Conservation (phyloP, 1,140 invertebrate species). For the Drosophila seguyi region DNA sequence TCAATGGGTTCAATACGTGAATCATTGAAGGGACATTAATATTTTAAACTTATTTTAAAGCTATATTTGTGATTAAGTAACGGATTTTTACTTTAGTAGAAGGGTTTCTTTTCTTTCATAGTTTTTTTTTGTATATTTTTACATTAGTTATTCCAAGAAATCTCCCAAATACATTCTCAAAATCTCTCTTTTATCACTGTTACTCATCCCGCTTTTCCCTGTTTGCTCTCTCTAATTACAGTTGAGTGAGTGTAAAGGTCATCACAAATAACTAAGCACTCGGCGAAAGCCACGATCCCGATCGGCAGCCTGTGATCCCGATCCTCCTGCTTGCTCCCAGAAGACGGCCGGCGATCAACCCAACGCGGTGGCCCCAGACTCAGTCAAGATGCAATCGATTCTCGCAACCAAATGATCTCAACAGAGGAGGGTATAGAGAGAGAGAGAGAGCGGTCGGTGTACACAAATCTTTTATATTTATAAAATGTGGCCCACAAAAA, state of each 20-base stretch:
- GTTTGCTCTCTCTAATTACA: constrained; percentile 38
- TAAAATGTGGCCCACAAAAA: constrained; percentile 66
- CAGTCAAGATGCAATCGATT: constrained; percentile 66
- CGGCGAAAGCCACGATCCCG: constrained; percentile 18
- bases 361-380: constrained; percentile 7
- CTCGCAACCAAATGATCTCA: constrained; percentile 79
- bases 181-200: not conserved
- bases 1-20: too few species aligned
- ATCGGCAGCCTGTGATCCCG: constrained; percentile 1
- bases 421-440: constrained; percentile 12
- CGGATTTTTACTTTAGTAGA: not conserved
- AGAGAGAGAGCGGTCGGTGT: constrained; percentile 15
- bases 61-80: not conserved
- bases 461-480: constrained; percentile 69
- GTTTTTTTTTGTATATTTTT: not conserved
- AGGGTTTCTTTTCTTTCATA: not conserved
- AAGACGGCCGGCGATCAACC: constrained; percentile 2
- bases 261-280: constrained; percentile 54
- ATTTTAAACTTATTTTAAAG: too few species aligned
- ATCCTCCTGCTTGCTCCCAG: constrained; percentile 3
- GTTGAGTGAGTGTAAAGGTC: constrained; percentile 71
- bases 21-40: too few species aligned
- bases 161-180: not conserved
- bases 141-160: not conserved
- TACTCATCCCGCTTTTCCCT: not conserved